A percentile compares a stretch with the other conserved stretches of the same genome.
Evolutionary conservation across 1,140 invertebrate genomes (phyloP).

Genomic region (Doryteuthis pealeii): DNA sequence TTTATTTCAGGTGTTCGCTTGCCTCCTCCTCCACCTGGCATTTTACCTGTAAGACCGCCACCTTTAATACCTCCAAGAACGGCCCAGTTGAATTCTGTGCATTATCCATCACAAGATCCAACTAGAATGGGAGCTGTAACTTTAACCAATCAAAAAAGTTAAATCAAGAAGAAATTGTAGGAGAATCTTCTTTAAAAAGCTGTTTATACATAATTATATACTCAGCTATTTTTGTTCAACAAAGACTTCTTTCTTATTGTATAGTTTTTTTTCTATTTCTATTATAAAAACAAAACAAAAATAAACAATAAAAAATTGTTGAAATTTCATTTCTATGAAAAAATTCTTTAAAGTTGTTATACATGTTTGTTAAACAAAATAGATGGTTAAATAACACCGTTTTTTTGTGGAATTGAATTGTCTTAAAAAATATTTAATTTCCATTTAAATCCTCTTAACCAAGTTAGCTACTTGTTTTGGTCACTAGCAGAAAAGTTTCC

Average conservation of each 20-base stretch:
- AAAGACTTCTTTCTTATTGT: background rate
- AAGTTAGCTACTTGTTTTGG: no score
- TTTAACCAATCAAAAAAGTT: background rate
- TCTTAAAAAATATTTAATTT: no score
- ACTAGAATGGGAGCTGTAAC: conserved; percentile 74
- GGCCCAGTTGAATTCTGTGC: conserved; percentile 63
- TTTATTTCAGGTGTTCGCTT: conserved; percentile 44
- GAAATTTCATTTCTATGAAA: no score
- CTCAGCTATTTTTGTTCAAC: background rate
- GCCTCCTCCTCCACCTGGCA: conserved; percentile 61
- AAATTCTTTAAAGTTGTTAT: no score
- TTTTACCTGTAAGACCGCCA: conserved; percentile 64
- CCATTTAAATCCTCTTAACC: no score
- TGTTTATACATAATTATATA: background rate
- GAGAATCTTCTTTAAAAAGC: background rate
- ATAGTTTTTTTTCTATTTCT: background rate
- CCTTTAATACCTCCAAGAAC: conserved; percentile 63
- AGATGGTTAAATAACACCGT: no score
- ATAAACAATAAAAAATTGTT: background rate
- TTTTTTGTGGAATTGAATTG: no score
- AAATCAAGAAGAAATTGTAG: background rate
- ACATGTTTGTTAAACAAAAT: no score
- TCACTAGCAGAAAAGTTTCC: no score
- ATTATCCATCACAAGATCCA: conserved; percentile 95
- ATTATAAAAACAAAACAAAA: background rate